These are phyloP conservation scores for Temnothorax longispinosus DNA, from an alignment of 1,140 invertebrate genomes.

Conservation along the genomic window DNA sequence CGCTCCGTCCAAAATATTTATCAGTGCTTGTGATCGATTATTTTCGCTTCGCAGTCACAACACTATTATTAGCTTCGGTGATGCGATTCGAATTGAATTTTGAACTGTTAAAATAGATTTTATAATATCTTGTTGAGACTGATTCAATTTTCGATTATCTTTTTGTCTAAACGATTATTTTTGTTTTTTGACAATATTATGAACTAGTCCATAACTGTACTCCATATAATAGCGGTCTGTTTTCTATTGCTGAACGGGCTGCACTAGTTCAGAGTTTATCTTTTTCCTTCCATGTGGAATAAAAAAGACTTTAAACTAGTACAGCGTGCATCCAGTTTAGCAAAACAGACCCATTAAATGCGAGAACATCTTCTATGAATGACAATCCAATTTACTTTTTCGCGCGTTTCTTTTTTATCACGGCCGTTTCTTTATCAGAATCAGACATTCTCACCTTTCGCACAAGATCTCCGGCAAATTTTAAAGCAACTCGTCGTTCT, in stretches of 20 bases:
- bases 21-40: slow-evolving; percentile 13
- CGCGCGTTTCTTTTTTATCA: too few species aligned
- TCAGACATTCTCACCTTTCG: slow-evolving; percentile 18
- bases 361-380: too few species aligned
- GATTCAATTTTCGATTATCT: background rate
- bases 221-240: too few species aligned
- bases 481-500: background rate
- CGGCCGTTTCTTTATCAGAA: too few species aligned
- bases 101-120: background rate
- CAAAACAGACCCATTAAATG: too few species aligned
- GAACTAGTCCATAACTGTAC: background rate
- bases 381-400: too few species aligned
- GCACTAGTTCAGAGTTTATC: too few species aligned
- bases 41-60: background rate
- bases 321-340: too few species aligned
- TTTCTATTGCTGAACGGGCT: too few species aligned
- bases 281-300: too few species aligned
- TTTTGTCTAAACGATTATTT: background rate
- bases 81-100: background rate
- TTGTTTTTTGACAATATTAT: background rate
- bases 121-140: too few species aligned
- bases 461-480: background rate
- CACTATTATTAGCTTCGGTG: background rate
- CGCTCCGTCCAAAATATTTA: background rate
- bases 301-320: too few species aligned